Percentiles rank a stretch among this genome's conserved stretches.
These are phyloP conservation scores for Hymenopus coronatus DNA, from an alignment of 2,888 invertebrate species.

Conservation along the genomic window DNA sequence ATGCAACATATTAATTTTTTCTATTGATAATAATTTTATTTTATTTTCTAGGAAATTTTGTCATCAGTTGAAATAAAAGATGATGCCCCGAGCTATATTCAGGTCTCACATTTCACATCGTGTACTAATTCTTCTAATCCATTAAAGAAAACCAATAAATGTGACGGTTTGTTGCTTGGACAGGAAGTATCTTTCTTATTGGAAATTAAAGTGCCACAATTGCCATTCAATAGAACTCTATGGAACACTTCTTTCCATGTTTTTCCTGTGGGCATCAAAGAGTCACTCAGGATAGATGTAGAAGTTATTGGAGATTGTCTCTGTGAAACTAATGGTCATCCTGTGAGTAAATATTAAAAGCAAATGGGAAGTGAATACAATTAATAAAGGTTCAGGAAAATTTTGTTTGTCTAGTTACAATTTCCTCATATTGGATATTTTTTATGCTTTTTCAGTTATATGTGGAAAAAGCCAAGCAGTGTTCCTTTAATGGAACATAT, in stretches of 20 bases:
- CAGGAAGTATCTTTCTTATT: constrained; percentile 68
- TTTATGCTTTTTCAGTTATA: neutral
- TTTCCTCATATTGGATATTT: neutral
- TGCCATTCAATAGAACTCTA: constrained; percentile 76
- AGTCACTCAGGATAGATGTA: constrained; percentile 80
- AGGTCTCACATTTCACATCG: constrained; percentile 80
- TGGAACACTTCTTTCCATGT: constrained; percentile 85
- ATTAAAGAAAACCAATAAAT: constrained; percentile 75
- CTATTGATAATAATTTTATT: neutral
- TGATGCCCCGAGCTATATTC: constrained; percentile 71
- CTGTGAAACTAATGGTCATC: constrained; percentile 72
- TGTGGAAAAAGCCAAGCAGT: constrained; percentile 47
- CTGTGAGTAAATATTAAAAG: constrained; percentile 43
- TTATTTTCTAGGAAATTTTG: constrained; percentile 73
- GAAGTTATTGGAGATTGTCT: constrained; percentile 94
- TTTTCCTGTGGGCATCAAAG: constrained; percentile 90
- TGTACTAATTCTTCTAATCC: constrained; percentile 62
- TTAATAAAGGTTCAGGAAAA: neutral
- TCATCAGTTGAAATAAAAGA: constrained; percentile 92
- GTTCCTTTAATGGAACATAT: constrained; percentile 73
- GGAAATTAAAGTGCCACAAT: constrained; percentile 77
- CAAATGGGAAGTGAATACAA: neutral
- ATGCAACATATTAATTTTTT: no score
- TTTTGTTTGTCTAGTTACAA: neutral
- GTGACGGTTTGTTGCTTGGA: constrained; percentile 75